Evolutionary conservation across 2,113 vertebrate genomes (phyloP), one percentile per base, ranked within the genome.

Genomic region (Saccopteryx leptura): DNA sequence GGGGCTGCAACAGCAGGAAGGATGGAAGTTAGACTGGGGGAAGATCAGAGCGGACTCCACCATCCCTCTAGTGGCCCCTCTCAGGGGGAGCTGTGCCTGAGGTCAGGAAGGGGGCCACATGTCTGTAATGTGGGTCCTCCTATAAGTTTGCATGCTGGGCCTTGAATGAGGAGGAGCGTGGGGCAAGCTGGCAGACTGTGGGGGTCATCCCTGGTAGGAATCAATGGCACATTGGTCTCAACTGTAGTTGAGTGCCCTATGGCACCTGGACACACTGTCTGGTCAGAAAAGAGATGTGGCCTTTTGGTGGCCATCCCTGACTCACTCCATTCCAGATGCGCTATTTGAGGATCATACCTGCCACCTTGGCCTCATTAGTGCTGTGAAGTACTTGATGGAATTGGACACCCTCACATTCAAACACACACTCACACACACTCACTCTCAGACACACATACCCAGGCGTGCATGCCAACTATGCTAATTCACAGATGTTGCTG

Each of bases 241-340:
- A 58, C 65, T 26, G 12, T n/a, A 19, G 63, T 9, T 2, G 33
- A 84, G 85, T 65, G 78, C 78, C 93, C 93, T 12, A 46, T 10
- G 88, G 94, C 88, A 92, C 68, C 82, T 87, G 93, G 74, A 60
- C 88, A 79, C 19, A 10, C 74, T 7, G 18, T 87, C 97, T 94
- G 89, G 72, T 85, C 72, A 19, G 82, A 63, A 39, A n/a, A 71
- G 83, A 87, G 84, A 84, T 0, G 1, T 0, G 5, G 86, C 28
- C 80, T 86, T 74, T 54, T 24, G 12, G 63, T 33, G 68, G 54
- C 68, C 0, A 0, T 60, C 6, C 85, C 85, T 54, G 75, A 84
- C 63, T 75, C 61, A 31, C 56, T 90, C 39, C 6, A 7, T 63
- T 75, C 71, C 60, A 10, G 46, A 7, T 8, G 50, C 74, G 79